phyloP scores from a whole-genome alignment of 2,113 vertebrate genomes.

The Sturnira hondurensis region DNA sequence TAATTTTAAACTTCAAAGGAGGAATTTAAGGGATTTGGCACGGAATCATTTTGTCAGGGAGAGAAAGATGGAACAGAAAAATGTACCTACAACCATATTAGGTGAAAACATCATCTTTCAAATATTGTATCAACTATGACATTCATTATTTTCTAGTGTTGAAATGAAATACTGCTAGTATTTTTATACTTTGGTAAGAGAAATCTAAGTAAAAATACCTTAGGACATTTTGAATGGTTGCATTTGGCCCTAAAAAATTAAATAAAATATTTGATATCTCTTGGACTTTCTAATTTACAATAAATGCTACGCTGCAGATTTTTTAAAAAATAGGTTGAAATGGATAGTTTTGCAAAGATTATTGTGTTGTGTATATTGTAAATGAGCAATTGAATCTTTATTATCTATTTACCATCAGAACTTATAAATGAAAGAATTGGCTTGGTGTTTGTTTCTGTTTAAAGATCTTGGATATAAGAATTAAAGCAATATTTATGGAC shows the following conservation, averaged over 20 bases:
- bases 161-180: neutral
- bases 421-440: neutral
- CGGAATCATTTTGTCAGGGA: conserved; percentile 42
- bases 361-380: neutral
- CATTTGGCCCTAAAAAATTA: conserved; percentile 24
- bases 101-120: conserved; percentile 29
- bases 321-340: neutral
- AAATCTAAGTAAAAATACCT: conserved; percentile 7
- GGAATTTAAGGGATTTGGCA: conserved; percentile 63
- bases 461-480: neutral
- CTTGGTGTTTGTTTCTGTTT: neutral
- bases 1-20: conserved; percentile 67
- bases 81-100: conserved; percentile 17
- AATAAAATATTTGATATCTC: neutral
- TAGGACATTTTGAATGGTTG: neutral
- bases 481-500: neutral
- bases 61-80: conserved; percentile 18
- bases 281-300: neutral
- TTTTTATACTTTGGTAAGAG: conserved; percentile 10
- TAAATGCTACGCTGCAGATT: neutral
- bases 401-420: neutral
- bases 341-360: neutral
- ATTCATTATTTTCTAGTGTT: conserved; percentile 23
- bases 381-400: neutral
- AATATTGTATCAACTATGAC: neutral